A percentile compares a stretch with the other conserved stretches of the same genome.
phyloP scores from a whole-genome alignment of 1,140 invertebrate species.

The Pollicipes pollicipes region DNA sequence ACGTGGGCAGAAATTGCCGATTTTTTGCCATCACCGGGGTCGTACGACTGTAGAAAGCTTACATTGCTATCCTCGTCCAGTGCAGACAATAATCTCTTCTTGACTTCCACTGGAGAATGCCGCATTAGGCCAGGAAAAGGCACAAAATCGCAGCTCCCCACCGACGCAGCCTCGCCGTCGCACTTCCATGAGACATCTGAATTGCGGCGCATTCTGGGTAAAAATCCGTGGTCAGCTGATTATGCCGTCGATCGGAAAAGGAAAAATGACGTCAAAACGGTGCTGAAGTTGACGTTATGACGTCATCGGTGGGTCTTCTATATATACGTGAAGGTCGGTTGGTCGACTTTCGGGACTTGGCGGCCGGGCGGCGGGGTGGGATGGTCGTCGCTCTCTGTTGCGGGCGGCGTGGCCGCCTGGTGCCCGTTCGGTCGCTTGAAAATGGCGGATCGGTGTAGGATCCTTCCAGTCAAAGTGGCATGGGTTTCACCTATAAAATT shows the following conservation, averaged over 20 bases:
- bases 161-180: not conserved
- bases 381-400: not conserved
- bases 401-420: too few relatives aligned
- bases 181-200: not conserved
- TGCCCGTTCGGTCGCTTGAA: not conserved
- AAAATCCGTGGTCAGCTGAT: constrained; percentile 1
- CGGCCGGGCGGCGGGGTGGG: too few relatives aligned
- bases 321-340: not conserved
- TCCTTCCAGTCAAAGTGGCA: too few relatives aligned
- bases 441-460: not conserved
- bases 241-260: not conserved
- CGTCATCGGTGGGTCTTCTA: not conserved
- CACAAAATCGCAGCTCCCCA: not conserved
- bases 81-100: not conserved
- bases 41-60: not conserved
- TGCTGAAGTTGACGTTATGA: not conserved
- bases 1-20: not conserved
- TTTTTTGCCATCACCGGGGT: not conserved
- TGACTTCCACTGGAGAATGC: not conserved
- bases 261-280: not conserved
- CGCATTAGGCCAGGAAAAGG: not conserved
- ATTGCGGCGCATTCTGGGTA: not conserved
- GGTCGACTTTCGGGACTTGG: not conserved
- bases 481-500: too few relatives aligned
- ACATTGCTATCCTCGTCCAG: not conserved